phyloP scores from a whole-genome alignment of 2,797 vertebrate species.

The Cynopterus sphinx region DNA sequence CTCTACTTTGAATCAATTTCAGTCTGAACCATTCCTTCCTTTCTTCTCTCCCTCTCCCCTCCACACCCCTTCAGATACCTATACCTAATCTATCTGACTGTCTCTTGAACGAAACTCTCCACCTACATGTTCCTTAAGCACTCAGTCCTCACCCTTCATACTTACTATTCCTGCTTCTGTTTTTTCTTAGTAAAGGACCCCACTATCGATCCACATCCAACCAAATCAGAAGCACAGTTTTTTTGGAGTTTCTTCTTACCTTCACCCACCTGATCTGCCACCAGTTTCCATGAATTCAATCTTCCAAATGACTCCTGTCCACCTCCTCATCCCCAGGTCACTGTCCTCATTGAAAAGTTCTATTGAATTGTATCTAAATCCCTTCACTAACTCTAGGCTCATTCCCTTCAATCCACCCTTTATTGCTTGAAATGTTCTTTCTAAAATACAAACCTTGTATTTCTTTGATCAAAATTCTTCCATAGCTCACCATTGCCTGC shows the following conservation, averaged over 20 bases:
- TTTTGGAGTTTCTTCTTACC: neutral
- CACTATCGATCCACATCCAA: neutral
- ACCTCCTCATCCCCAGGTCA: neutral
- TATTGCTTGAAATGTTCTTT: neutral
- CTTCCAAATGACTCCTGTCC: neutral
- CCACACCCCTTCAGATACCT: neutral
- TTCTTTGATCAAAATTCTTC: neutral
- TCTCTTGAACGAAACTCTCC: neutral
- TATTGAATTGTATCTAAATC: neutral
- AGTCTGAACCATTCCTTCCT: too few relatives aligned
- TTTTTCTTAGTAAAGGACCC: neutral
- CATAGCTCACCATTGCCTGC: neutral
- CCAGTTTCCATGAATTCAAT: neutral
- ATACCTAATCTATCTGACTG: neutral
- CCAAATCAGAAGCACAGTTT: neutral
- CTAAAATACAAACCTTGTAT: neutral
- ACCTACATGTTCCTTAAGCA: neutral
- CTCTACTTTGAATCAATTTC: neutral
- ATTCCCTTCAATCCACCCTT: neutral
- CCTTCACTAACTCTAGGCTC: neutral
- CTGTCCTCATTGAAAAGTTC: neutral
- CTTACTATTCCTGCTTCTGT: neutral
- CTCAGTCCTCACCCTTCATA: neutral
- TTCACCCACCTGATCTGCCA: neutral
- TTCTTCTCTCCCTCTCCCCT: rapidly evolving